Percentiles rank a stretch among this genome's conserved stretches.
phyloP scores from a whole-genome alignment of 2,113 vertebrate genomes.

The Anthoscopus minutus region DNA sequence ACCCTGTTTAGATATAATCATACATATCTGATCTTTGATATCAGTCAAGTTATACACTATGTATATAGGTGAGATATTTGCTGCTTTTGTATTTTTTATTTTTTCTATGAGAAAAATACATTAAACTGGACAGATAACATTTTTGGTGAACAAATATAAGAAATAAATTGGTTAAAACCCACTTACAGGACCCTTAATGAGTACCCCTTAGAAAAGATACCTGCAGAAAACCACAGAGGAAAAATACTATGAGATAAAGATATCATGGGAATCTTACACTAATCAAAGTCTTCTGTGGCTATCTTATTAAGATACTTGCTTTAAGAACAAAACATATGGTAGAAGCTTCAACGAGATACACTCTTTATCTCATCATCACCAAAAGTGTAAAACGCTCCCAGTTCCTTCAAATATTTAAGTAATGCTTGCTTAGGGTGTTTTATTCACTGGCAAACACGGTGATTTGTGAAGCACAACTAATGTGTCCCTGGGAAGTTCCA shows the following conservation, averaged over 20 bases:
- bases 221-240: background rate
- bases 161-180: background rate
- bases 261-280: slow-evolving; percentile 53
- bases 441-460: slow-evolving; percentile 61
- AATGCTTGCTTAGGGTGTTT: slow-evolving; percentile 70
- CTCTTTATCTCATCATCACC: slow-evolving; percentile 10
- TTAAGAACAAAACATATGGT: slow-evolving; percentile 54
- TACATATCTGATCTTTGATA: background rate
- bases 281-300: slow-evolving; percentile 63
- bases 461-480: slow-evolving; percentile 87
- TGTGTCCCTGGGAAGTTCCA: slow-evolving; percentile 73
- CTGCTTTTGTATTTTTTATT: background rate
- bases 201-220: fast-evolving
- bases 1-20: background rate
- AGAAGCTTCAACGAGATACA: slow-evolving; percentile 41
- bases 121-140: background rate
- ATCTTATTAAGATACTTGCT: slow-evolving; percentile 62
- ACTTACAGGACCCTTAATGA: background rate
- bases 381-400: slow-evolving; percentile 57
- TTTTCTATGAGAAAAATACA: background rate
- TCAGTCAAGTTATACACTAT: background rate
- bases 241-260: slow-evolving; percentile 59
- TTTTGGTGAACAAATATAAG: background rate
- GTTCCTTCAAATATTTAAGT: slow-evolving; percentile 47
- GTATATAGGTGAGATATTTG: background rate